Evolutionary conservation across 2,113 vertebrate species (phyloP).

Genomic region (Lasiurus borealis): DNA sequence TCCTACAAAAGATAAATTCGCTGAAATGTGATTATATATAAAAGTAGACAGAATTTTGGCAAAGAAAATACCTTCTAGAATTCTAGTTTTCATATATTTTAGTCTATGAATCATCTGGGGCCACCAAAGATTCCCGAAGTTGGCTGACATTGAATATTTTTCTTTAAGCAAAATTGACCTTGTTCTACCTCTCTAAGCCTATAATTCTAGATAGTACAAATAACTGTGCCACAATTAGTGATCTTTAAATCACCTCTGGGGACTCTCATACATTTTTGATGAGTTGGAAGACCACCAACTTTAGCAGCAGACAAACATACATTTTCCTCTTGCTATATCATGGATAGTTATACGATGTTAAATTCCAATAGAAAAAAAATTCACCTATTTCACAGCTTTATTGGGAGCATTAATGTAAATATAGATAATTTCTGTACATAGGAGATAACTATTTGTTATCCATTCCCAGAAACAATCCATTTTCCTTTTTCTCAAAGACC

Average conservation of each 20-base stretch:
- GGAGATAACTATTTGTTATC: neutral
- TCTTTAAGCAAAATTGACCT: neutral
- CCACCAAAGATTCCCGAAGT: neutral
- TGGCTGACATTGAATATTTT: neutral
- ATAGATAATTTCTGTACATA: neutral
- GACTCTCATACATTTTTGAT: neutral
- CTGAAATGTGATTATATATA: constrained; percentile 70
- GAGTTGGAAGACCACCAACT: neutral
- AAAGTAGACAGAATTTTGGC: constrained; percentile 65
- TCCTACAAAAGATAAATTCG: constrained; percentile 63
- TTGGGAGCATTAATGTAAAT: neutral
- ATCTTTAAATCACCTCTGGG: neutral
- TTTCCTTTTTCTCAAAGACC: neutral
- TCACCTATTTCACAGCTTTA: neutral
- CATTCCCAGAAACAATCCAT: neutral
- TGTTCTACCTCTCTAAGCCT: neutral
- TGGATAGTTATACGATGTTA: neutral
- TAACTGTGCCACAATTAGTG: neutral
- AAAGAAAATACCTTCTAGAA: constrained; percentile 37
- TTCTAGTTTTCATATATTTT: constrained; percentile 27
- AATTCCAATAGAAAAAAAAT: neutral
- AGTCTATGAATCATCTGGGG: constrained; percentile 16
- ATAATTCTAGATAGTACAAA: neutral
- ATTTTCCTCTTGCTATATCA: neutral
- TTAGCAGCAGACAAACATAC: neutral